Base-by-base conservation (phyloP, 1,140 invertebrate species). In the Ridgeia piscesae region DNA sequence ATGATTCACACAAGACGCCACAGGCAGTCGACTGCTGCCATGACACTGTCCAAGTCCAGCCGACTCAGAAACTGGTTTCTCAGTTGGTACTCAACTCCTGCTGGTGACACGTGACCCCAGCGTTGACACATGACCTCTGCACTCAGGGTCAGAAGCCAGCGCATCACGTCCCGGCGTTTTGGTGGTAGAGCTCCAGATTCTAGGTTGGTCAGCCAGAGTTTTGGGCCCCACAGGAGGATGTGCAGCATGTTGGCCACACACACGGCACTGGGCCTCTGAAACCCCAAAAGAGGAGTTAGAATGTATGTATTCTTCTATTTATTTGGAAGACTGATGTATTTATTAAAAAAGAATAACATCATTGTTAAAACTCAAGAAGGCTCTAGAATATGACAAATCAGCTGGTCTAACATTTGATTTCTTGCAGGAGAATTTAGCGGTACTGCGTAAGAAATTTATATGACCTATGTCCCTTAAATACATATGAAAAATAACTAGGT, bases 111-210 rank as follows among this genome's bases (percentile, higher is more conserved):
- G 58, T 77, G 58, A 77, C 58, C 11, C 58, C 58, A 77, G 27
- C 58, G 58, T 77, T 77, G 58, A 77, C 14, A 77, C 89, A 90
- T 90, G 89, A 90, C 89, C 34, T 42, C 33, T 34, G 89, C 89
- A 90, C 34, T 42, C 89, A 90, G 34, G 35, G 89, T 34, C 34
- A 90, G 89, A 34, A 90, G 89, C 89, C 89, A 90, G 34, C 89
- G 89, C 33, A 34, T 34, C 31, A 42, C 35, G 17, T 34, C 33
- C 17, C 33, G 89, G 4, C 35, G 34, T 34, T 42, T 42, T 14
- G 89, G 89, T 4, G 6, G 89, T 42, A 14, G 34, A 42, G 34
- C 11, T 9, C 58, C 58, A 2, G 58, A 77, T 77, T 77, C 8
- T 21, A 77, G 58, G 27, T 77, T 77, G 11, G 58, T 77, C 89